Evolutionary conservation across 2,113 vertebrate species (phyloP).

Genomic region (Melierax canorus): DNA sequence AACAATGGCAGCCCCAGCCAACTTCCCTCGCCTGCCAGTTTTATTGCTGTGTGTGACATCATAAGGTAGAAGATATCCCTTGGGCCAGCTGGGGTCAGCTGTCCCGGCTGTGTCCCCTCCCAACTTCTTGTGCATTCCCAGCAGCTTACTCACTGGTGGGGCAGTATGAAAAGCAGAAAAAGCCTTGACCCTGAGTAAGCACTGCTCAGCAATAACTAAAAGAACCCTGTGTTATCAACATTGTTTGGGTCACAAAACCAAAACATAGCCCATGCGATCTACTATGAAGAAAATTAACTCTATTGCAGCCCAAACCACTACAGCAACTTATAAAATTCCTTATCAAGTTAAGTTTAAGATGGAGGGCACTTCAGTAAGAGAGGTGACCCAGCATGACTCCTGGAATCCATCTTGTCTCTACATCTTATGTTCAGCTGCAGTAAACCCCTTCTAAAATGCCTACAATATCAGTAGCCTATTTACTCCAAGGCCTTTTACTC

Average conservation of each 20-base stretch:
- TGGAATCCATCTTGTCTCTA: neutral
- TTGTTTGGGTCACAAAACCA: neutral
- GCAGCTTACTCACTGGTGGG: neutral
- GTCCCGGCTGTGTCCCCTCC: neutral
- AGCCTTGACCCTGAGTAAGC: neutral
- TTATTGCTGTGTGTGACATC: neutral
- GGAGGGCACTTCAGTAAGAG: neutral
- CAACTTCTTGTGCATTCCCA: neutral
- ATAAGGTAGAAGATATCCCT: neutral
- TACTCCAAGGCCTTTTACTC: neutral
- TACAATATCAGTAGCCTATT: neutral
- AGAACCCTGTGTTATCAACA: neutral
- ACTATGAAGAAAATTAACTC: neutral
- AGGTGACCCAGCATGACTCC: neutral
- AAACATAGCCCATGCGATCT: neutral
- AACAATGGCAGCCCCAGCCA: accelerated
- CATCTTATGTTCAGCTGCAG: neutral
- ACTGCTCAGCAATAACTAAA: neutral
- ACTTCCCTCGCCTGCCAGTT: neutral
- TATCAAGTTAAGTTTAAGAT: neutral
- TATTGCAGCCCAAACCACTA: neutral
- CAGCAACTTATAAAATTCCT: neutral
- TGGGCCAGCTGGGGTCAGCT: neutral
- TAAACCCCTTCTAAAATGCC: neutral
- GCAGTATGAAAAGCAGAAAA: neutral